Conservation (phyloP, 2,888 invertebrate genomes). For the Deroplatys truncata region DNA sequence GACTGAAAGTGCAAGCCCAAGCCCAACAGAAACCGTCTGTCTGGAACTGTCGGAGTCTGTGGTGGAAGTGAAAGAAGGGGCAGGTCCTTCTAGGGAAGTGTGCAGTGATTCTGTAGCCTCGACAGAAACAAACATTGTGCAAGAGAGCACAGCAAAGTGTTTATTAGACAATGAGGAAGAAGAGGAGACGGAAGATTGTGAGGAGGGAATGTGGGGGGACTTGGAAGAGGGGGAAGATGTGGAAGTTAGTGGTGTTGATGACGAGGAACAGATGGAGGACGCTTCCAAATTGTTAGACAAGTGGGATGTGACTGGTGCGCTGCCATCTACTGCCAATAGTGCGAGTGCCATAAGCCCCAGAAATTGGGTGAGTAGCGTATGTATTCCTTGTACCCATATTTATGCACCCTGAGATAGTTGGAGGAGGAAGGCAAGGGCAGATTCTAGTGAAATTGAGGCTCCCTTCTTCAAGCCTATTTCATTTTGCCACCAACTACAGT, state of each 20-base stretch:
- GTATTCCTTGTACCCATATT: too few species aligned
- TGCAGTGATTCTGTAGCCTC: constrained; percentile 8
- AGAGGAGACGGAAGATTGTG: constrained; percentile 20
- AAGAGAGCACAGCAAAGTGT: constrained; percentile 9
- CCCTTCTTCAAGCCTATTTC: too few species aligned
- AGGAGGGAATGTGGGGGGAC: constrained; percentile 42
- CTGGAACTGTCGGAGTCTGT: constrained; percentile 35
- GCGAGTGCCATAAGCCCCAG: constrained; percentile 21
- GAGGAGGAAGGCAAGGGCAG: too few species aligned
- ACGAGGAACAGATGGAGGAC: constrained; percentile 13
- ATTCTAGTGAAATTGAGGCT: too few species aligned
- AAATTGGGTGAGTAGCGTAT: constrained; percentile 7
- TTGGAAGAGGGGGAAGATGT: constrained; percentile 44
- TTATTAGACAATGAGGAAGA: constrained; percentile 19
- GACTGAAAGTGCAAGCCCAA: constrained; percentile 45
- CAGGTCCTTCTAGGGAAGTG: constrained; percentile 27
- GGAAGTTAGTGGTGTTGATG: constrained; percentile 24
- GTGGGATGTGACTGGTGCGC: not conserved
- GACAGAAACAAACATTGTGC: not conserved
- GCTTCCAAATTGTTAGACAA: constrained; percentile 9
- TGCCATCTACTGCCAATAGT: constrained; percentile 12
- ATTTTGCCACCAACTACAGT: too few species aligned
- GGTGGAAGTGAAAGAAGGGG: constrained; percentile 18
- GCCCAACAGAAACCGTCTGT: constrained; percentile 45
- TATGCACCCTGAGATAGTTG: too few species aligned